phyloP scores from a whole-genome alignment of 2,888 invertebrate genomes.

The Parnassius orleans region DNA sequence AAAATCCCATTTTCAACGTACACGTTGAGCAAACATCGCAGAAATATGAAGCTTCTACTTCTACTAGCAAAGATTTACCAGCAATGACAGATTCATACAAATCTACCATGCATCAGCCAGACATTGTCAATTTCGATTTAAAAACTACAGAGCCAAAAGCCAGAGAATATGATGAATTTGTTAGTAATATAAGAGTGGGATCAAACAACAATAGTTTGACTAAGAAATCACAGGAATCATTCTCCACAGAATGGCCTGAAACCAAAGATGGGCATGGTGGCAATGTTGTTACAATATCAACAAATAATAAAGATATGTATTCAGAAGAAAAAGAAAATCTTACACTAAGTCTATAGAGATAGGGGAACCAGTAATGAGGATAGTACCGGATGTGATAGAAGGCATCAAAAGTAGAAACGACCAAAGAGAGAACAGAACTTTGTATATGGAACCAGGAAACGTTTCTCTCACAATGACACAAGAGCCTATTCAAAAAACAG shows the following conservation, averaged over 20 bases:
- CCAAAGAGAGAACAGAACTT: conserved; percentile 60
- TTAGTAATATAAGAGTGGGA: conserved; percentile 74
- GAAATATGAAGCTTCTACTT: conserved; percentile 55
- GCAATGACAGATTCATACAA: conserved; percentile 67
- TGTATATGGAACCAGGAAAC: conserved; percentile 73
- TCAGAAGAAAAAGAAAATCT: conserved; percentile 56
- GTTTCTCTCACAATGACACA: conserved; percentile 72
- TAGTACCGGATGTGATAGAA: conserved; percentile 70
- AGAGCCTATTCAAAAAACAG: conserved; percentile 74
- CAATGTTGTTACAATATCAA: conserved; percentile 73
- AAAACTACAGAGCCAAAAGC: conserved; percentile 58
- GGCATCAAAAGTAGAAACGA: conserved; percentile 61
- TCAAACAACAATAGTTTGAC: conserved; percentile 70
- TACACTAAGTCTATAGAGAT: conserved; percentile 78
- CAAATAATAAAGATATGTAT: conserved; percentile 60
- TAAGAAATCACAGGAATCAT: conserved; percentile 55
- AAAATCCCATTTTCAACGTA: conserved; percentile 74
- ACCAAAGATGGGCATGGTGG: conserved; percentile 52
- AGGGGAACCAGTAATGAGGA: conserved; percentile 60
- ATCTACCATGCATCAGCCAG: conserved; percentile 72
- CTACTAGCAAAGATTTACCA: conserved; percentile 53
- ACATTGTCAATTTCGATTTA: conserved; percentile 74
- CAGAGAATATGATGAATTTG: conserved; percentile 68
- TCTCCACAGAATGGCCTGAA: conserved; percentile 59
- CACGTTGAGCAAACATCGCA: conserved; percentile 62